Evolutionary conservation across 2,797 vertebrate genomes (phyloP).

Genomic region (Anas bahamensis): DNA sequence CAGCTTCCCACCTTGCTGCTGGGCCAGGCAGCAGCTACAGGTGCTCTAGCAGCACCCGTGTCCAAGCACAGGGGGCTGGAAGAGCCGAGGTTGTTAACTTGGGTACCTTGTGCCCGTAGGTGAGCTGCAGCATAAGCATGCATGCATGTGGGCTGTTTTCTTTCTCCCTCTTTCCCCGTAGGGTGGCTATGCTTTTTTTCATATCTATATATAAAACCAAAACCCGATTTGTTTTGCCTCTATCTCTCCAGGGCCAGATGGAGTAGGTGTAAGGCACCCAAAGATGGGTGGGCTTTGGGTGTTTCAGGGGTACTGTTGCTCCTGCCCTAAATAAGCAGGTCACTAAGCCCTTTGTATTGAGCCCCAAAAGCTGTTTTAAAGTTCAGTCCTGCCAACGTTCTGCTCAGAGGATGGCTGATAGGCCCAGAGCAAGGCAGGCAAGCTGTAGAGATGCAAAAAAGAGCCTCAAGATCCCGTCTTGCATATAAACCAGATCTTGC

Average conservation of each 20-base stretch:
- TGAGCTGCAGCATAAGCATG: not conserved
- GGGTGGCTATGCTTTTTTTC: not conserved
- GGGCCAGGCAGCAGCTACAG: not conserved
- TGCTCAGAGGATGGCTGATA: not conserved
- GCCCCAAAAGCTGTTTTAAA: not conserved
- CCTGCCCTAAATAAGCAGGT: not conserved
- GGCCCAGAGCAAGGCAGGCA: not conserved
- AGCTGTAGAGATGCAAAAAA: not conserved
- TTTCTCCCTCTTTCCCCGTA: not conserved
- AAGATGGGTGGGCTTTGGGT: not conserved
- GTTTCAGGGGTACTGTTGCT: not conserved
- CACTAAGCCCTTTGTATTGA: not conserved
- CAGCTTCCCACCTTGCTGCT: not conserved
- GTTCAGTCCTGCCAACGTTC: not conserved
- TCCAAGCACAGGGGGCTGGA: rapidly evolving
- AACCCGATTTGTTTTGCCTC: not conserved
- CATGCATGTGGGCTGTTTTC: not conserved
- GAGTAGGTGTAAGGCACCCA: not conserved
- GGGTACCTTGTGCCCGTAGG: not conserved
- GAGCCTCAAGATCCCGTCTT: not conserved
- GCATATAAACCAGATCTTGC: constrained; percentile 13
- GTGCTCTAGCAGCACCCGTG: rapidly evolving
- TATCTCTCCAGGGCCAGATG: not conserved
- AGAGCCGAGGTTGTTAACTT: not conserved
- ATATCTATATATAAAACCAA: too few species aligned